Conservation (phyloP, 2,888 invertebrate genomes). For the Erannis defoliaria region DNA sequence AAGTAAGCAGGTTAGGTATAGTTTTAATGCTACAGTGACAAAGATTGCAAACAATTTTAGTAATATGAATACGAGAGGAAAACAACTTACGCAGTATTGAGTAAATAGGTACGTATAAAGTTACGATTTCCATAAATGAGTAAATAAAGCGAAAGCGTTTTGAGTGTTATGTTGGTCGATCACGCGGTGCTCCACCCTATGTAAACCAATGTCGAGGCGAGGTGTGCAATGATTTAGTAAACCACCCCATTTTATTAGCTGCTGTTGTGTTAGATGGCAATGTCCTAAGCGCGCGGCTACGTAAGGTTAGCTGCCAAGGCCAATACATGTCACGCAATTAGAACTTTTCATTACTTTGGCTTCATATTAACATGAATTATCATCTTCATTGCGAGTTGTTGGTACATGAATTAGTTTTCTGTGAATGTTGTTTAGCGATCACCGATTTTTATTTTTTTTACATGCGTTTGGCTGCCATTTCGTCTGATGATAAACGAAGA, state of each 20-base stretch:
- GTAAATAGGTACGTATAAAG: conserved; percentile 6
- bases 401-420: background rate
- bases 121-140: conserved; percentile 27
- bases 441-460: too few species aligned
- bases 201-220: conserved; percentile 18
- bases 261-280: conserved; percentile 64
- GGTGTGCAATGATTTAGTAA: conserved; percentile 42
- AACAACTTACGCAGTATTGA: conserved; percentile 8
- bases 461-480: too few species aligned
- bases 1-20: background rate
- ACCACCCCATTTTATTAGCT: conserved; percentile 35
- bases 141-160: conserved; percentile 13
- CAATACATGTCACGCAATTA: conserved; percentile 66
- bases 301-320: conserved; percentile 69
- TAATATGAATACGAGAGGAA: background rate
- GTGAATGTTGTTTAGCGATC: background rate
- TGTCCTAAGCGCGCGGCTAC: conserved; percentile 59
- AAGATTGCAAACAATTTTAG: background rate
- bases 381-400: conserved; percentile 18
- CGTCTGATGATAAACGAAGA: too few species aligned
- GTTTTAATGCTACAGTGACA: background rate
- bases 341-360: conserved; percentile 65
- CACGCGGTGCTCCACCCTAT: conserved; percentile 37
- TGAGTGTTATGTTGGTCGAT: conserved; percentile 30
- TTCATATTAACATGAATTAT: conserved; percentile 53